Evolutionary conservation across 2,113 vertebrate genomes (phyloP), one percentile per base, ranked within the genome.

Genomic region (Pogonocichla stellata): DNA sequence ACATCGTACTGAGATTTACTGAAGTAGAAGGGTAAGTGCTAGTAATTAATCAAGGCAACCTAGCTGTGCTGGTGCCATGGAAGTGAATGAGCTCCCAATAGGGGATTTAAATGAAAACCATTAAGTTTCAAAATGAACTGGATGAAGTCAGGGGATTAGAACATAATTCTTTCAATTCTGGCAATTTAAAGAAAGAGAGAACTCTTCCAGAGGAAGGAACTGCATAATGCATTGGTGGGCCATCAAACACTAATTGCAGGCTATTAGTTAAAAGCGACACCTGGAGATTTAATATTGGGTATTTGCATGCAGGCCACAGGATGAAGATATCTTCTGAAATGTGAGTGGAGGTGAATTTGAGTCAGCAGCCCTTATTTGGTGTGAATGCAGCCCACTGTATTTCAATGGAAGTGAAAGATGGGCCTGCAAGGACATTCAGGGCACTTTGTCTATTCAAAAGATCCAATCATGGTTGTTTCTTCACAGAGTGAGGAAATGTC

Each of bases 41-140:
- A 80, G 79, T 88, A 95, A 97, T 97, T 96, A 98, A 96, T 97
- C 94, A 96, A 84, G 65, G 69, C 88, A 94, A 74, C 74, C 60
- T 82, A 65, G 16, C 61, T 89, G 53, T 72, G 72, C 81, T 97
- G 80, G 50, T 92, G 80, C 5, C 31, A 75, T 92, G 80, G 92
- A 82, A 82, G 42, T 88, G 91, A 96, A 94, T 91, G 91, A 84
- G 50, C 74, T 97, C 96, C 91, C 97, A 92, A 88, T n/a, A 80
- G 97, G 96, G 96, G 95, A 97, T 92, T 97, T 97, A 97, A 97
- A 94, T 97, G 67, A 95, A 98, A 96, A 96, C 92, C 96, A 96
- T 96, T 94, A 94, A 93, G 92, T 96, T 97, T 97, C 78, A 91
- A 96, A 97, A 97, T 96, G 70, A 95, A 79, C 88, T 95, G 88